Conservation (phyloP, 2,888 invertebrate species). For the Magallana nippona region DNA sequence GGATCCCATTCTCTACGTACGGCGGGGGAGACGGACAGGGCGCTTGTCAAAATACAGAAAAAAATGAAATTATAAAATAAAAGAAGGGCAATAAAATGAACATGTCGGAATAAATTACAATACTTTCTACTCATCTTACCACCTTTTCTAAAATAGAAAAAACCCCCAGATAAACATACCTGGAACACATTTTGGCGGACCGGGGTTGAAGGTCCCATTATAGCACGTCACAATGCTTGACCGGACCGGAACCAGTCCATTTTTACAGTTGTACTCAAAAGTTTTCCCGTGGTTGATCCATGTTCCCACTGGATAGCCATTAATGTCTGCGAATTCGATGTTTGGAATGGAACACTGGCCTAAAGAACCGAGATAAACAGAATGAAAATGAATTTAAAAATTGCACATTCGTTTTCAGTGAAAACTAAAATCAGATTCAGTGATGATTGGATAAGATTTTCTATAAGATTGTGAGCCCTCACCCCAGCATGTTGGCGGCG, state of each 20-base stretch:
- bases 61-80: too few species aligned
- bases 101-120: too few species aligned
- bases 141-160: too few species aligned
- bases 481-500: constrained; percentile 94
- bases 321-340: constrained; percentile 79
- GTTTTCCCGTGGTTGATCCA: constrained; percentile 70
- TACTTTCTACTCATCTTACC: too few species aligned
- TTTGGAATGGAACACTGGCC: constrained; percentile 95
- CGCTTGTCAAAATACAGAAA: constrained; percentile 77
- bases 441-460: neutral
- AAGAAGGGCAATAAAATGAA: neutral
- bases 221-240: constrained; percentile 84
- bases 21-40: constrained; percentile 91
- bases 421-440: too few species aligned
- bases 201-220: constrained; percentile 95
- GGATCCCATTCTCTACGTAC: constrained; percentile 94
- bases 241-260: constrained; percentile 70
- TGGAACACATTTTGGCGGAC: constrained; percentile 93
- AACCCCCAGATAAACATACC: constrained; percentile 81
- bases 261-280: constrained; percentile 69
- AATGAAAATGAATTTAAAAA: neutral
- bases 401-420: too few species aligned
- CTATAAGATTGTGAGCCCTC: constrained; percentile 29
- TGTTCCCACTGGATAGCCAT: constrained; percentile 63
- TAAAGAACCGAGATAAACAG: constrained; percentile 41